phyloP scores from a whole-genome alignment of 2,888 invertebrate genomes.

The Athalia circularis region DNA sequence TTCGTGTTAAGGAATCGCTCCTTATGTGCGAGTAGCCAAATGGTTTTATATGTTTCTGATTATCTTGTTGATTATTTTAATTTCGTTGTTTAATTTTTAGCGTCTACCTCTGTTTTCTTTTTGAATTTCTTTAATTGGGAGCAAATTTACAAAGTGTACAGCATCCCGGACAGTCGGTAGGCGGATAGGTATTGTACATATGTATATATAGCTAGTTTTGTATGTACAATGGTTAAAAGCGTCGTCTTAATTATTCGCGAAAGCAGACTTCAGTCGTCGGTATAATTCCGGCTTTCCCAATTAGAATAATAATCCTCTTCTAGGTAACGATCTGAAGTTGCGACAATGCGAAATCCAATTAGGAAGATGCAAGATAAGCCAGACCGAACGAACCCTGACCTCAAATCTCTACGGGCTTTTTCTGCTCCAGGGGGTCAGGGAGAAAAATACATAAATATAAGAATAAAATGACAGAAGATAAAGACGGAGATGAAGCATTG shows the following conservation, averaged over 20 bases:
- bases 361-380: constrained; percentile 35
- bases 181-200: too few species aligned
- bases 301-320: constrained; percentile 36
- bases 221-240: constrained; percentile 19
- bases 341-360: constrained; percentile 44
- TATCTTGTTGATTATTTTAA: too few species aligned
- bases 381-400: constrained; percentile 19
- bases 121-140: too few species aligned
- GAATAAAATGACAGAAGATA: not conserved
- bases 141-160: too few species aligned
- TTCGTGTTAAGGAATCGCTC: too few species aligned
- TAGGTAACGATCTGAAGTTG: constrained; percentile 32
- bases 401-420: constrained; percentile 2
- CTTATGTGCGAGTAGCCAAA: too few species aligned
- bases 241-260: constrained; percentile 29
- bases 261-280: constrained; percentile 37
- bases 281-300: constrained; percentile 37
- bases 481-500: not conserved
- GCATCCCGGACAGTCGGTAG: too few species aligned
- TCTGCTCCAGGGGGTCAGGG: not conserved
- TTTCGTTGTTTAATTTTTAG: too few species aligned
- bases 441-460: not conserved
- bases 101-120: too few species aligned
- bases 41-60: too few species aligned
- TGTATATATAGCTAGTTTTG: not conserved